Evolutionary conservation across 1,140 invertebrate species (phyloP).

Genomic region (Drosophila bocki): DNA sequence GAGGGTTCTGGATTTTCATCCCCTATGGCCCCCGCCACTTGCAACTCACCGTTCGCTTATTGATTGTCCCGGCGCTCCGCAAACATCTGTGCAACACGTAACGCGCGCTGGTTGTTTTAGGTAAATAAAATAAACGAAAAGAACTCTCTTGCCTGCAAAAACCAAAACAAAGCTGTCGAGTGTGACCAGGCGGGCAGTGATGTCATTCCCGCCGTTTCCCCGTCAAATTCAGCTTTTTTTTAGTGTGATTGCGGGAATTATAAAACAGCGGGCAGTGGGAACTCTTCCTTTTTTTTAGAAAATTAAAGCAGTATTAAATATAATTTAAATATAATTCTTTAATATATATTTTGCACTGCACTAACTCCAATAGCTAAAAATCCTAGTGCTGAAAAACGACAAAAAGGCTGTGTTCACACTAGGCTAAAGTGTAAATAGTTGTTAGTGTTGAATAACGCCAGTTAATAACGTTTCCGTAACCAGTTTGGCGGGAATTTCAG

Average conservation of each 20-base stretch:
- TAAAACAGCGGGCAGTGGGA: no score
- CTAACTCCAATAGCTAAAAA: not conserved
- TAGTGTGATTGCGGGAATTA: no score
- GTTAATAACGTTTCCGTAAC: not conserved
- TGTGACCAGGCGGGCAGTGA: slow-evolving; percentile 1
- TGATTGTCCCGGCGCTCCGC: slow-evolving; percentile 34
- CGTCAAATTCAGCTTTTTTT: no score
- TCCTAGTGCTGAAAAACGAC: not conserved
- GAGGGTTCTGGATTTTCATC: not conserved
- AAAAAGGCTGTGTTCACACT: not conserved
- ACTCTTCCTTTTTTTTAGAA: no score
- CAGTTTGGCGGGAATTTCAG: not conserved
- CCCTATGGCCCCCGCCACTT: not conserved
- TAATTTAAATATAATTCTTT: no score
- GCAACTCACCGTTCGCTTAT: slow-evolving; percentile 48
- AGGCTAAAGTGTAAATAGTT: no score
- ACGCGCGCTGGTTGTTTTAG: slow-evolving; percentile 32
- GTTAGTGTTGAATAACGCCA: not conserved
- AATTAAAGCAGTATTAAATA: no score
- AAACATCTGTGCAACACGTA: slow-evolving; percentile 65
- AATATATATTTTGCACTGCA: no score
- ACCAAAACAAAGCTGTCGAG: slow-evolving; percentile 38
- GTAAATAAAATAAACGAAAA: slow-evolving; percentile 66
- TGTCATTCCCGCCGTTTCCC: no score
- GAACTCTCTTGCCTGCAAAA: slow-evolving; percentile 28